Percentiles rank a stretch among this genome's conserved stretches.
Conservation (phyloP, 1,140 invertebrate genomes). For the Thaumatotibia leucotreta region DNA sequence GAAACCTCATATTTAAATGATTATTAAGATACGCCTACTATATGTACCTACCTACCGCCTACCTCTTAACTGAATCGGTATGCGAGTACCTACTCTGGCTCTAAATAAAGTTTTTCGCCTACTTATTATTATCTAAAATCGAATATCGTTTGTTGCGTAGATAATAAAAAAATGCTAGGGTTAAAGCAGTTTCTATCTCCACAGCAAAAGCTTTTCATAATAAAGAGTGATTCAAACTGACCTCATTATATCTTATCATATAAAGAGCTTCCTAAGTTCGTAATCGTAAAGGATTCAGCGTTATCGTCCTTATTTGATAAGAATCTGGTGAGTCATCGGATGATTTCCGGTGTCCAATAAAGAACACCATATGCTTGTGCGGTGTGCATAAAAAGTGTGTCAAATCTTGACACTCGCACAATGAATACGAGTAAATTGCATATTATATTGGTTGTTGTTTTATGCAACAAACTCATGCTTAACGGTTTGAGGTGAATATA, state of each 20-base stretch:
- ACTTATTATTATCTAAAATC: too few species aligned
- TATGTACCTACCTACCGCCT: too few species aligned
- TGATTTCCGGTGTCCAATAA: conserved; percentile 54
- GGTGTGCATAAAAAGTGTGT: conserved; percentile 56
- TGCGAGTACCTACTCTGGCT: too few species aligned
- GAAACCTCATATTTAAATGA: not conserved
- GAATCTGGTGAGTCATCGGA: conserved; percentile 49
- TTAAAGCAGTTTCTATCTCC: too few species aligned
- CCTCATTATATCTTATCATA: not conserved
- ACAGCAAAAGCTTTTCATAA: not conserved
- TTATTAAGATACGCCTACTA: not conserved
- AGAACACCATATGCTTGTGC: conserved; percentile 59
- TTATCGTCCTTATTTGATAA: conserved; percentile 56
- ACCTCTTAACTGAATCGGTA: too few species aligned
- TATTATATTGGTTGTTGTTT: conserved; percentile 13
- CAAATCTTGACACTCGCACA: conserved; percentile 24
- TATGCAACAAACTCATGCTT: conserved; percentile 23
- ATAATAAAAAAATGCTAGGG: too few species aligned
- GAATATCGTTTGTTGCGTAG: too few species aligned
- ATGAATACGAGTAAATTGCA: conserved; percentile 14
- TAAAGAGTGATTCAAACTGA: too few species aligned
- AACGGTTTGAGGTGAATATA: conserved; percentile 19
- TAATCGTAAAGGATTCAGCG: not conserved
- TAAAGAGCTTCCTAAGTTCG: not conserved
- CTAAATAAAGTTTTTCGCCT: too few species aligned